Conservation (phyloP, 2,797 vertebrate genomes). For the Argya squamiceps region DNA sequence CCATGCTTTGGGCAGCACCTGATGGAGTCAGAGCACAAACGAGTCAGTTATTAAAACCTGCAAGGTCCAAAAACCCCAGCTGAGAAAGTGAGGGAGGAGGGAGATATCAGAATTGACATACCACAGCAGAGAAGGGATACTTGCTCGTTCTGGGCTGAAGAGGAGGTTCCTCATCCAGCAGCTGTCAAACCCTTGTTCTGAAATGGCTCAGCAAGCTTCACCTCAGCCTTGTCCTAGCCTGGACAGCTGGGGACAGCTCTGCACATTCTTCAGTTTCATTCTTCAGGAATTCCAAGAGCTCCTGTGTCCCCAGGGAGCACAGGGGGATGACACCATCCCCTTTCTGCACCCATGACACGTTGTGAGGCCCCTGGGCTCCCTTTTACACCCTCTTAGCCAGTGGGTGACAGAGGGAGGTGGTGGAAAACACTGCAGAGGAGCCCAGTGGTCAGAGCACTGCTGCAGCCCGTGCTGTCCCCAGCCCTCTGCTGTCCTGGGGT, state of each 20-base stretch:
- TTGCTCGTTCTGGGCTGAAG: neutral
- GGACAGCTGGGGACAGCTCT: neutral
- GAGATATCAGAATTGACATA: neutral
- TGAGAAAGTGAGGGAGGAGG: neutral
- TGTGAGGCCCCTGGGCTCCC: neutral
- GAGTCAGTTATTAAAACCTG: neutral
- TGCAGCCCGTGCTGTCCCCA: rapidly evolving
- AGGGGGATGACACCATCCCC: neutral
- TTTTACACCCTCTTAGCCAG: neutral
- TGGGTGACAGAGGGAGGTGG: neutral
- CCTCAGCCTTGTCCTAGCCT: neutral
- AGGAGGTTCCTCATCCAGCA: neutral
- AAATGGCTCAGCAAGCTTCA: neutral
- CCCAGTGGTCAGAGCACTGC: neutral
- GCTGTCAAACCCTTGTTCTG: neutral
- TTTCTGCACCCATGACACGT: rapidly evolving
- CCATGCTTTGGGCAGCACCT: neutral
- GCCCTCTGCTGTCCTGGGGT: neutral
- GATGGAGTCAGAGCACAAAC: neutral
- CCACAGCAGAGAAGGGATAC: neutral
- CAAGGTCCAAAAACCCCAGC: neutral
- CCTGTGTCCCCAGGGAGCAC: rapidly evolving
- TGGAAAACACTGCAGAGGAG: neutral
- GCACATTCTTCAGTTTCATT: rapidly evolving
- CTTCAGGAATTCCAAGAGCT: neutral